These are phyloP conservation scores for Platorchestia sp. DNA, from an alignment of 1,140 invertebrate genomes.

Conservation along the genomic window DNA sequence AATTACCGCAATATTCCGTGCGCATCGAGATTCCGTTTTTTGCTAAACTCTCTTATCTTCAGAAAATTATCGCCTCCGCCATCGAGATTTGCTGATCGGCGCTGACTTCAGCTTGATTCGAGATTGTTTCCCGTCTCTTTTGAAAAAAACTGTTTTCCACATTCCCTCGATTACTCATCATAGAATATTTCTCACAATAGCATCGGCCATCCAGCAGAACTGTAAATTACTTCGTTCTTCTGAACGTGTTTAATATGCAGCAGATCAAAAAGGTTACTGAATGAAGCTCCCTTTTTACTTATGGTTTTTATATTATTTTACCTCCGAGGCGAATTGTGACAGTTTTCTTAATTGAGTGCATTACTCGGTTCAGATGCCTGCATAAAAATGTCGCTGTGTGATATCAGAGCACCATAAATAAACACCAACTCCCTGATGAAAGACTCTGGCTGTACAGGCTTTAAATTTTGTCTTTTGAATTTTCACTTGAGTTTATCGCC, in stretches of 20 bases:
- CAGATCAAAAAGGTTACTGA: neutral
- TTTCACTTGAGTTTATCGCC: neutral
- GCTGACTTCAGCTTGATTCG: neutral
- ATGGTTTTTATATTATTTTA: neutral
- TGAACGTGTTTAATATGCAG: neutral
- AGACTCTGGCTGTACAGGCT: neutral
- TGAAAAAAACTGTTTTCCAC: neutral
- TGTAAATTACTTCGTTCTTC: neutral
- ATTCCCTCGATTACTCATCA: neutral
- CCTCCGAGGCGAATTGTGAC: neutral
- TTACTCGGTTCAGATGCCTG: neutral
- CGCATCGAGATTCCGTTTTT: neutral
- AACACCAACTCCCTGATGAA: neutral
- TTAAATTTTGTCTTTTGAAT: neutral
- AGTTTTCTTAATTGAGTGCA: neutral
- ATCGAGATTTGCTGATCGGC: neutral
- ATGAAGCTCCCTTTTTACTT: neutral
- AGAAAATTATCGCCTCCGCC: neutral
- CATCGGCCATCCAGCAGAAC: neutral
- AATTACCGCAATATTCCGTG: slow-evolving; percentile 41
- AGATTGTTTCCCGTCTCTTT: neutral
- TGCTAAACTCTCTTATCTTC: neutral
- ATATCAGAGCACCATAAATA: neutral
- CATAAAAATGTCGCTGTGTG: neutral
- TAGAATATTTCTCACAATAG: neutral